Evolutionary conservation across 2,797 vertebrate genomes (phyloP).

Genomic region (Glyptemys insculpta): DNA sequence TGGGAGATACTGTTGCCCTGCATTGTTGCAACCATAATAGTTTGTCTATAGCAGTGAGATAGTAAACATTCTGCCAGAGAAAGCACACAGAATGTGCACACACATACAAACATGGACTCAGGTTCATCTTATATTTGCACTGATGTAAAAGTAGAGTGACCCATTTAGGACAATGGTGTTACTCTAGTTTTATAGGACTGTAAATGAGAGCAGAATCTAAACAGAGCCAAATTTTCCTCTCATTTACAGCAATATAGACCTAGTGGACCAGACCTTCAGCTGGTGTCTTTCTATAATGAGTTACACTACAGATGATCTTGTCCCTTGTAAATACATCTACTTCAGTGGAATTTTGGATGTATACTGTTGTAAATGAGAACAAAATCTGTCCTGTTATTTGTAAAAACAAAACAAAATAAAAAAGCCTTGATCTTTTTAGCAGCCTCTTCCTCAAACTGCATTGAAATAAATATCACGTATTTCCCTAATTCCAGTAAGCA

Average conservation of each 20-base stretch:
- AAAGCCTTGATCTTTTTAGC: too few relatives aligned
- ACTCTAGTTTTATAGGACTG: background rate
- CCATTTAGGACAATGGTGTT: fast-evolving
- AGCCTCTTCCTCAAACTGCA: too few relatives aligned
- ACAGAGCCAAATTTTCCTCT: background rate
- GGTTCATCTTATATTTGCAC: background rate
- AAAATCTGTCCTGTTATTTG: background rate
- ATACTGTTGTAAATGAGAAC: background rate
- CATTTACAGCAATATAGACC: background rate
- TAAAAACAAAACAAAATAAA: background rate
- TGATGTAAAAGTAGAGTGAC: background rate
- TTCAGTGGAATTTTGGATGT: background rate
- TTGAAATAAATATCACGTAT: background rate
- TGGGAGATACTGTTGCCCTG: fast-evolving
- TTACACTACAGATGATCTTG: background rate
- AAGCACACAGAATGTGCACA: background rate
- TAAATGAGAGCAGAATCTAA: background rate
- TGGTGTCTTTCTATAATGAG: background rate
- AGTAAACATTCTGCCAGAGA: background rate
- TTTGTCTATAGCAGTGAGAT: background rate
- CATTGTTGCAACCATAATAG: background rate
- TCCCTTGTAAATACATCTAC: background rate
- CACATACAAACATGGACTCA: background rate
- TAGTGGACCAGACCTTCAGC: background rate
- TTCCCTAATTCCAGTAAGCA: background rate